Evolutionary conservation across 2,113 vertebrate species (phyloP), one percentile per base, ranked within the genome.

Genomic region (Brachirus orientalis): DNA sequence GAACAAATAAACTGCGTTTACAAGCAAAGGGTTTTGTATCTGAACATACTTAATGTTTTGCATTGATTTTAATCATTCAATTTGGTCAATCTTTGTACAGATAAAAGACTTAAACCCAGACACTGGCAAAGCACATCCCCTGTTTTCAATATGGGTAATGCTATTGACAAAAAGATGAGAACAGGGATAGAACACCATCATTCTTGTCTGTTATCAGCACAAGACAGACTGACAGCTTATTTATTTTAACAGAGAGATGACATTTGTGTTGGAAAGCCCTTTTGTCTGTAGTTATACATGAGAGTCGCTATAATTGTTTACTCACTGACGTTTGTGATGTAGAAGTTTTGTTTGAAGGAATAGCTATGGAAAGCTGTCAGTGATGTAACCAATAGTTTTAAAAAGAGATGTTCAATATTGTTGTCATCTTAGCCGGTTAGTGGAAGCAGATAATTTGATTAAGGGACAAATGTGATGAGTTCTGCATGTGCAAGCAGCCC

Each of bases 171-270:
- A 20, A 45, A 28, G 67, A 17, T 1, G 4, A 45, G 47, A 77
- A 63, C 41, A 5, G 59, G n/a, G n/a, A n/a, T n/a, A n/a, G n/a
- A n/a, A n/a, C n/a, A n/a, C n/a, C n/a, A n/a, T 72, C 63, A 28
- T 37, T 47, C 53, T 70, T 50, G 13, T 76, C 68, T 76, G 60
- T 58, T 38, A 53, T 76, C 64, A 67, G 55, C 37, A 69, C 14
- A 54, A 20, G 45, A 9, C 37, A 74, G 45, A 55, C 33, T 63
- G 50, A 75, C 18, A 65, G 51, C 56, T 46, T 1, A 10, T 22
- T 13, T 22, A 17, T 50, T 37, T 51, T 9, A 52, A 36, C 28
- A 70, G 20, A 69, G 37, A 50, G 40, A 58, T 79, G 11, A 8
- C 40, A 40, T 63, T 22, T 62, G 61, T 22, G 10, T 16, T 50